Base-by-base conservation (phyloP, 1,140 invertebrate genomes). In the Drosophila insularis region DNA sequence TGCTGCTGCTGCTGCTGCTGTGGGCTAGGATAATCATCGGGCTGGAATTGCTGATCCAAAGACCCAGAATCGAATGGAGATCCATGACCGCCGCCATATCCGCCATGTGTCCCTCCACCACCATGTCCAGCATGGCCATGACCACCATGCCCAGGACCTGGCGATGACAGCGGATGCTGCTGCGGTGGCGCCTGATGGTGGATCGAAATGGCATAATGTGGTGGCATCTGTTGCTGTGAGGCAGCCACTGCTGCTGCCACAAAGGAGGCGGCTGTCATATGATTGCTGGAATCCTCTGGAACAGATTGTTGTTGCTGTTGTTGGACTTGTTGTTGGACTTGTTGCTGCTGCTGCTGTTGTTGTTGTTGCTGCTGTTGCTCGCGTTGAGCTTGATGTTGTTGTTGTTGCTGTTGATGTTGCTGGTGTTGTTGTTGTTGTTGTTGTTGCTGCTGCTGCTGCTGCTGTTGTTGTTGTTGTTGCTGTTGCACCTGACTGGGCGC, bases 191-290 rank as follows among this genome's bases (percentile, higher is more conserved):
- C 93, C 93, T 74, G 64, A 95, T 77, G 96, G 95, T 71, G 95
- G 93, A 82, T 78, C 8, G 85, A 74, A 5, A 89, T 85, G 4
- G 90, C 85, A 53, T 90, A 92, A 46, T 92, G 91, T 6, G 91
- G 92, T 74, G 91, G 92, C 80, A 92, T 78, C 55, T 92, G 91
- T 46, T 80, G 71, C 35, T 93, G 92, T 27, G 93, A 54, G 92
- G 91, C 74, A 7, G 90, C 84, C 92, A 94, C 55, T 91, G 93
- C 92, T 13, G 93, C 92, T 17, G 92, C 93, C 46, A 94, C 93
- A 75, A 96, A 95, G 63, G 96, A 96, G 56, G 95, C 94, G 0
- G 95, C 95, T 4, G 76, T 76, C 78, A 91, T 91, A 37, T 90
- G 89, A 8, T 74, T 75, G 14, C 72, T 74, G n/a, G 56, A 39